Conservation (phyloP, 2,797 vertebrate species). For the Arctocebus calabarensis region DNA sequence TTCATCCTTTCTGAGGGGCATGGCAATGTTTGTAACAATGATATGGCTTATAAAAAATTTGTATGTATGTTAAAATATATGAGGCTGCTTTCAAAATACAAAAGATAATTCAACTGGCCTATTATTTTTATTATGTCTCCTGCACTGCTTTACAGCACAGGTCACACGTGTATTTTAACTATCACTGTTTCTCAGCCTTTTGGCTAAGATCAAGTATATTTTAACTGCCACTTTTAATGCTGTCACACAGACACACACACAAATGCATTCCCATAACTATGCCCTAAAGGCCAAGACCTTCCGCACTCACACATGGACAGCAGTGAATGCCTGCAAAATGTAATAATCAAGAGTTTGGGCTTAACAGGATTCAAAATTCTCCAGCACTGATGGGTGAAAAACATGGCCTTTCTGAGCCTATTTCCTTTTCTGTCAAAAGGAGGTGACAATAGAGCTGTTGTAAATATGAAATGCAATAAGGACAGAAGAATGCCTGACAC, state of each 20-base stretch:
- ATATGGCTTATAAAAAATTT: neutral
- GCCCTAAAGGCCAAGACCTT: neutral
- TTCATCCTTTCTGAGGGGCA: neutral
- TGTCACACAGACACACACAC: neutral
- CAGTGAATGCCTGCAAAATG: neutral
- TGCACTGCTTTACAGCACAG: neutral
- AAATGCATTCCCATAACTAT: neutral
- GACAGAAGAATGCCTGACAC: neutral
- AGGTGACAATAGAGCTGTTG: neutral
- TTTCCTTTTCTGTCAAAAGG: conserved; percentile 15
- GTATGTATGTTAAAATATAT: neutral
- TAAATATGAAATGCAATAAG: neutral
- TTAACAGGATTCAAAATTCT: neutral
- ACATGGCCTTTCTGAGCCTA: neutral
- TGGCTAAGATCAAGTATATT: neutral
- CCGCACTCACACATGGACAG: neutral
- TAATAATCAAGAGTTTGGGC: neutral
- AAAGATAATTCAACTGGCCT: neutral
- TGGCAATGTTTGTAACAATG: neutral
- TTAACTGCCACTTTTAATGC: neutral
- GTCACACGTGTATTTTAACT: neutral
- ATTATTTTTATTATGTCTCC: neutral
- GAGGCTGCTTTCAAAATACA: conserved; percentile 39
- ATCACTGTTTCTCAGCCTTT: too few species aligned
- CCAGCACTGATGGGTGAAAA: neutral